Evolutionary conservation across 2,888 invertebrate species (phyloP), one percentile per base, ranked within the genome.

Genomic region (Eretmocerus hayati): DNA sequence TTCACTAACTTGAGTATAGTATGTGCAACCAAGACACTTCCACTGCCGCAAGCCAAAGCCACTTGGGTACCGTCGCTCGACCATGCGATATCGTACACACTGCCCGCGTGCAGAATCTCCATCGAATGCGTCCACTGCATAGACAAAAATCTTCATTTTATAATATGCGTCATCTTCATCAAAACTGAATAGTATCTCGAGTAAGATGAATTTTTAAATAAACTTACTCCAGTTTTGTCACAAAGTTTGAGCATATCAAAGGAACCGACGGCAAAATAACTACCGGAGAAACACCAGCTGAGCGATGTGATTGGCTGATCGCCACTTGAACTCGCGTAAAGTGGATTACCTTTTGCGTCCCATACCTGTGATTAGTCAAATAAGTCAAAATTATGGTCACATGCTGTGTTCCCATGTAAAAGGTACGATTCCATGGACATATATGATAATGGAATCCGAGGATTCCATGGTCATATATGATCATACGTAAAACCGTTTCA

Each of bases 61-160:
- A 97, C 75, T 71, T 97, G 96, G 0, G 95, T 96, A 4, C 95
- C 91, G 74, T 99, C 97, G 42, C 84, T 83, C 3, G 95, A 95
- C 97, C 97, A 99, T 3, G 87, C 81, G 40, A 96, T 75, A 55
- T 82, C 81, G 67, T 90, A 91, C 51, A 99, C 82, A 58, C 93
- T 93, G 5, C 97, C 97, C 2, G 88, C 85, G 56, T 77, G 4
- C 9, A 92, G 87, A 60, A 92, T 87, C 58, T 94, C 94, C 55
- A 96, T 75, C 41, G 89, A 89, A 71, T 94, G 85, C 0, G 93
- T 90, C 95, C 96, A 97, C 92, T 95, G 63, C 2, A 68, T 9
- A 33, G 33, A 9, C 30, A 36, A 36, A 35, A 35, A 35, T 35
- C 5, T 35, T 11, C 6, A n/a, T 35, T 35, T n/a, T 5, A 39